Evolutionary conservation across 2,113 vertebrate species (phyloP), one percentile per base, ranked within the genome.

Genomic region (Callospermophilus lateralis): DNA sequence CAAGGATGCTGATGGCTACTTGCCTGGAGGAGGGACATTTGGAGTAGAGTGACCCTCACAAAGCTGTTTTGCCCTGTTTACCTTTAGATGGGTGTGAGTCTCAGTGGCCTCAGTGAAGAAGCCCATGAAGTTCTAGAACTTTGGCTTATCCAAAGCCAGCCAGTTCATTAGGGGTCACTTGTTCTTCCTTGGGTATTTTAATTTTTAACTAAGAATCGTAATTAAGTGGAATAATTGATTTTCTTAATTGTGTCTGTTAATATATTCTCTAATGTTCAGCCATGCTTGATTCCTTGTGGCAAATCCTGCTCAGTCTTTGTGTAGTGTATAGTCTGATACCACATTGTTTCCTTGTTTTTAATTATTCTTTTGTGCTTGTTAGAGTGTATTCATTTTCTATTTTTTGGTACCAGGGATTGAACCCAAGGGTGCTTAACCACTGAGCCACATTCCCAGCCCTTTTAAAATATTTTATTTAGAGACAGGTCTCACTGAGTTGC

Each of bases 191-290:
- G 58, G 76, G 2, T 72, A n/a, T 91, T 92, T 72, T 93, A 16
- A 67, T 53, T 95, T 80, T 86, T 72, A 51, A 68, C 45, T 65
- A 72, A 90, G 81, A 72, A 37, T n/a, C 3, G 93, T 51, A 76
- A 37, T 42, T 74, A 77, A 72, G 51, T 80, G 20, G 37, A 68
- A 20, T 90, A 42, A 42, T 28, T 37, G 37, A 63, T 30, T 15
- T 77, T 81, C 15, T 90, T 42, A 84, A 70, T 63, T 30, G 0
- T 51, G 16, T 77, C 39, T 90, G 24, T 28, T 61, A 76, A 24
- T 72, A 12, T 4, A n/a, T 48, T 73, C 61, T 37, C 48, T 68
- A 28, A 73, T 15, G 28, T 79, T 73, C 13, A 94, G 24, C 42
- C 10, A 63, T 5, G 32, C 9, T 93, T 73, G 63, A 37, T 48